Conservation (phyloP, 2,113 vertebrate genomes). For the Seriola rivoliana region DNA sequence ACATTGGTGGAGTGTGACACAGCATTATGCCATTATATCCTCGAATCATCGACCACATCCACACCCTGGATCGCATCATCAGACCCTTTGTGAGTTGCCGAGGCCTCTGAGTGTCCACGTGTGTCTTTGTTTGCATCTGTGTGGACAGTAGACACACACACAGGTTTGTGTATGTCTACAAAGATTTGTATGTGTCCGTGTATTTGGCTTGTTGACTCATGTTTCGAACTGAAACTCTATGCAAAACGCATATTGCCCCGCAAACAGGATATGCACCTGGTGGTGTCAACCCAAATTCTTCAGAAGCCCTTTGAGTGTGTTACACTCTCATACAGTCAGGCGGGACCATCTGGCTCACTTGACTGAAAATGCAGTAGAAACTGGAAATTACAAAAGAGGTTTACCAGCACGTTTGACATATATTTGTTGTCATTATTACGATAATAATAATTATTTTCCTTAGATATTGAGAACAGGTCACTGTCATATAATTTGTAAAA, state of each 20-base stretch:
- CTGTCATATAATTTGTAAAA: too few species aligned
- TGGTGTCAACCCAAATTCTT: conserved; percentile 68
- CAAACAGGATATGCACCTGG: conserved; percentile 76
- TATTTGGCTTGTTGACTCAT: conserved; percentile 65
- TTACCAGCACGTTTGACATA: not conserved
- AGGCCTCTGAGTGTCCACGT: conserved; percentile 12
- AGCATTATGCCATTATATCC: not conserved
- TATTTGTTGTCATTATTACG: not conserved
- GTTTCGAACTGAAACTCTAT: conserved; percentile 70
- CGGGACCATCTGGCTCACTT: conserved; percentile 51
- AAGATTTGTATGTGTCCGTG: conserved; percentile 33
- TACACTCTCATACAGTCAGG: conserved; percentile 41
- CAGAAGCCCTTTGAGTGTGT: conserved; percentile 52
- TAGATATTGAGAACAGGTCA: too few species aligned
- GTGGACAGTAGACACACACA: not conserved
- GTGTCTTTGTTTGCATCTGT: conserved; percentile 47
- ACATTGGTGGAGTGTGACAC: not conserved
- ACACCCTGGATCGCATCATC: conserved; percentile 18
- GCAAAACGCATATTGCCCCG: conserved; percentile 58
- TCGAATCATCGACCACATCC: not conserved
- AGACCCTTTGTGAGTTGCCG: conserved; percentile 7
- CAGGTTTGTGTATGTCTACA: conserved; percentile 22
- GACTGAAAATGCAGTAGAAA: conserved; percentile 40
- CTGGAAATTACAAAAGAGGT: not conserved
- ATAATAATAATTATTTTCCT: not conserved